Percentiles rank a stretch among this genome's conserved stretches.
These are phyloP conservation scores for Trinorchestia longiramus DNA, from an alignment of 1,140 invertebrate genomes.

Conservation along the genomic window DNA sequence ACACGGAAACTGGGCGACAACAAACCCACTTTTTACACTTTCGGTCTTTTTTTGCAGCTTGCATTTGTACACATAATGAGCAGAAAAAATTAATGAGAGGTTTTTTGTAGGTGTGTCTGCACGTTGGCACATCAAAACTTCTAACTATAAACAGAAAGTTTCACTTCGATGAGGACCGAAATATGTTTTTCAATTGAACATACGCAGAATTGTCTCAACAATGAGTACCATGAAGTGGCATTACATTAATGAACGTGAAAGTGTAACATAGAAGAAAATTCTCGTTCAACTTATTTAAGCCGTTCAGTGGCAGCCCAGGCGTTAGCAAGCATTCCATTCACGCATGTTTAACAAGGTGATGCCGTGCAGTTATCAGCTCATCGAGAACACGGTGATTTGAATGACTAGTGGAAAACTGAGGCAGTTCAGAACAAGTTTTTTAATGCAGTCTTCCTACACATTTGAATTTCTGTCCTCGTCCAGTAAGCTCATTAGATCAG, in stretches of 20 bases:
- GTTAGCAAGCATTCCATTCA: neutral
- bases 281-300: neutral
- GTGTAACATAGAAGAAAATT: neutral
- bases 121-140: neutral
- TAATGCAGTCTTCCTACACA: neutral
- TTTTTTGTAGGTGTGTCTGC: neutral
- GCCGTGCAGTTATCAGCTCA: neutral
- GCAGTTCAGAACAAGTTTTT: neutral
- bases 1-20: neutral
- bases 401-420: neutral
- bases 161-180: neutral
- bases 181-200: neutral
- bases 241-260: neutral
- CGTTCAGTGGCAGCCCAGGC: neutral
- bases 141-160: too few species aligned
- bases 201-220: too few species aligned
- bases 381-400: neutral
- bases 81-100: neutral
- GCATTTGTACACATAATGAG: neutral
- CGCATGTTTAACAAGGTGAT: neutral
- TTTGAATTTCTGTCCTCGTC: neutral
- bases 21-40: neutral
- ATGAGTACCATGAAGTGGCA: neutral
- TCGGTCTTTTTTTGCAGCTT: neutral
- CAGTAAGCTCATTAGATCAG: neutral